phyloP scores from a whole-genome alignment of 1,140 invertebrate genomes.

The Magallana gigas region DNA sequence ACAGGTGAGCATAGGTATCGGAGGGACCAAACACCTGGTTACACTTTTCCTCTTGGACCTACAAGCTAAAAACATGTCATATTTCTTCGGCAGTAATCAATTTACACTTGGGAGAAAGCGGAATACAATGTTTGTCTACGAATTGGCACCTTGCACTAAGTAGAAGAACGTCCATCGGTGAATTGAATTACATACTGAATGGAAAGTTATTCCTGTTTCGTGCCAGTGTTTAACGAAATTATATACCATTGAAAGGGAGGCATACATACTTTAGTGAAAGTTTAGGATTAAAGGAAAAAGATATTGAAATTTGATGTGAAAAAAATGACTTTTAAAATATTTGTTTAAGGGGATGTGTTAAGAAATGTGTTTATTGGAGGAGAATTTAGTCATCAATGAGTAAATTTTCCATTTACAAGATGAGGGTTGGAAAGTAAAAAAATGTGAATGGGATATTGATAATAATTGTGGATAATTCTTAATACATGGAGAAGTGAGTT shows the following conservation, averaged over 20 bases:
- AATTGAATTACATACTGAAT: conserved; percentile 29
- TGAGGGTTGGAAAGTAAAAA: neutral
- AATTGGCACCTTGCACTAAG: conserved; percentile 33
- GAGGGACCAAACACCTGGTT: conserved; percentile 24
- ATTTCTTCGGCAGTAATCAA: neutral
- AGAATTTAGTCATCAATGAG: conserved; percentile 28
- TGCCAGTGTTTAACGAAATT: conserved; percentile 27
- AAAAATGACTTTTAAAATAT: conserved; percentile 31
- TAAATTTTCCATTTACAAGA: conserved; percentile 23
- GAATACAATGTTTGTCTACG: conserved; percentile 27
- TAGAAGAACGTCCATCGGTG: conserved; percentile 24
- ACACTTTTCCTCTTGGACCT: conserved; percentile 12
- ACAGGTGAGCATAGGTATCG: conserved; percentile 19
- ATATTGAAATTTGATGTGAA: conserved; percentile 32
- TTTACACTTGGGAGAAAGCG: conserved; percentile 31
- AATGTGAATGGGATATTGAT: conserved; percentile 24
- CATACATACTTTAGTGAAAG: conserved; percentile 34
- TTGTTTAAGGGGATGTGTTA: conserved; percentile 23
- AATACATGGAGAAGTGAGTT: conserved; percentile 2
- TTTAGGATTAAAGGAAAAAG: conserved; percentile 20
- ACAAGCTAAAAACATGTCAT: conserved; percentile 27
- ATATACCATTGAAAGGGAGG: conserved; percentile 28
- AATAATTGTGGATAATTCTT: neutral
- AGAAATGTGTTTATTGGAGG: conserved; percentile 27
- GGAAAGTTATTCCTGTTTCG: conserved; percentile 35